These are phyloP conservation scores for Ianthella basta DNA, from an alignment of 37 sponge, comb jelly and placozoan genomes.

Conservation along the genomic window DNA sequence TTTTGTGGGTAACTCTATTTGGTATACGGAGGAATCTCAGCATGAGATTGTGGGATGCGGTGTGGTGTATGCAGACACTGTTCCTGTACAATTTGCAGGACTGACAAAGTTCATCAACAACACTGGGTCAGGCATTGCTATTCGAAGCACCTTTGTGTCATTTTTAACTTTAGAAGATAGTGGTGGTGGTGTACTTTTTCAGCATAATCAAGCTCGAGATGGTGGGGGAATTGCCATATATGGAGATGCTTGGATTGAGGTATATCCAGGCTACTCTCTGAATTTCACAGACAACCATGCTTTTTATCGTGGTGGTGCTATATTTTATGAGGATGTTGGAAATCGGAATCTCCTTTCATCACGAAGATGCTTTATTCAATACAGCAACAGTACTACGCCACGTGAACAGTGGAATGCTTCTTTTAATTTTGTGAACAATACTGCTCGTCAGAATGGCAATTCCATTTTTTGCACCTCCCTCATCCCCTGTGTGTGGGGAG, in stretches of 20 bases:
- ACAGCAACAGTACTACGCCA: neutral
- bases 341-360: slow-evolving; percentile 39
- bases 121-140: slow-evolving; percentile 38
- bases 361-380: slow-evolving; percentile 54
- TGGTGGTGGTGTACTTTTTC: neutral
- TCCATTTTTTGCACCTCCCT: slow-evolving; percentile 62
- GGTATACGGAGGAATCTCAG: neutral
- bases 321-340: neutral
- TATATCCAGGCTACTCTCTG: neutral
- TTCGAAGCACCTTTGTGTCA: slow-evolving; percentile 3
- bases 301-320: slow-evolving; percentile 26
- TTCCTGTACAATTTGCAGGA: slow-evolving; percentile 32
- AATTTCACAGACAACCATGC: slow-evolving; percentile 32
- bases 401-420: slow-evolving; percentile 36
- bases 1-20: neutral
- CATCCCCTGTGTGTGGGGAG: slow-evolving; percentile 58
- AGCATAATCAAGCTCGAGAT: slow-evolving; percentile 7
- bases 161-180: neutral
- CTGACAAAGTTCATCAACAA: slow-evolving; percentile 12
- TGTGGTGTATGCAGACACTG: slow-evolving; percentile 37
- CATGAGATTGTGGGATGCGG: slow-evolving; percentile 22
- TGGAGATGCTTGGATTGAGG: slow-evolving; percentile 13
- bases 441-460: slow-evolving; percentile 22
- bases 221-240: slow-evolving; percentile 50
- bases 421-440: slow-evolving; percentile 47